Evolutionary conservation across 1,140 invertebrate species (phyloP).

Genomic region (Drosophila bipectinata): DNA sequence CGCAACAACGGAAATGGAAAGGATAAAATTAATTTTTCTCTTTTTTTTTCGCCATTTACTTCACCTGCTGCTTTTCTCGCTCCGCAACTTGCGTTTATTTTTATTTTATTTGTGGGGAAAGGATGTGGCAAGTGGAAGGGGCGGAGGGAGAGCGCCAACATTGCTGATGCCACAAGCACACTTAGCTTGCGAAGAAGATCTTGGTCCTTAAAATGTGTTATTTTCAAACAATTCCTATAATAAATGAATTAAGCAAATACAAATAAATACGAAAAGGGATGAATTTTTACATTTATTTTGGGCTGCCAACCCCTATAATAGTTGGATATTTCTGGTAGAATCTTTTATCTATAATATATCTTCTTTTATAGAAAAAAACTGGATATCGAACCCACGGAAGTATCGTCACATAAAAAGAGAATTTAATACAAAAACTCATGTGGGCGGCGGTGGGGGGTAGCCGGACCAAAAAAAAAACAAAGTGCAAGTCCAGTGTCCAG

Average conservation of each 20-base stretch:
- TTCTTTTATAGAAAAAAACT: slow-evolving; percentile 44
- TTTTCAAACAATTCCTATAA: slow-evolving; percentile 3
- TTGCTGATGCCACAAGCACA: slow-evolving; percentile 65
- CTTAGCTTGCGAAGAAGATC: slow-evolving; percentile 73
- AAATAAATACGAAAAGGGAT: slow-evolving; percentile 16
- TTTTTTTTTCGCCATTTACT: slow-evolving; percentile 46
- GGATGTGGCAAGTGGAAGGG: slow-evolving; percentile 7
- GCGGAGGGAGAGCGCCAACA: slow-evolving; percentile 5
- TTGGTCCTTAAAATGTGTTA: slow-evolving; percentile 21
- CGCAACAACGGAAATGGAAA: slow-evolving; percentile 60
- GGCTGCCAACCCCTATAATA: background rate
- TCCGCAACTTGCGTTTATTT: slow-evolving; percentile 6
- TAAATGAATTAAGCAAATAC: slow-evolving; percentile 12
- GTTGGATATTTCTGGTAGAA: background rate
- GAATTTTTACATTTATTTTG: slow-evolving; percentile 2
- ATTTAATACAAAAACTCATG: slow-evolving; percentile 45
- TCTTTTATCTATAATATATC: slow-evolving; percentile 64
- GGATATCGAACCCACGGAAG: slow-evolving; percentile 59
- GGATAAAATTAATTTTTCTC: slow-evolving; percentile 78
- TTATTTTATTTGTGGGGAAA: slow-evolving; percentile 15
- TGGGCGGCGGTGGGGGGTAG: background rate
- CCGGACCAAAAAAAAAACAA: background rate
- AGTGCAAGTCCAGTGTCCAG: slow-evolving; percentile 49
- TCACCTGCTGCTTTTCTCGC: slow-evolving; percentile 26
- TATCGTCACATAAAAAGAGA: slow-evolving; percentile 46